Percentiles rank a stretch among this genome's conserved stretches.
phyloP scores from a whole-genome alignment of 2,888 invertebrate species.

The Diarsia dahlii region DNA sequence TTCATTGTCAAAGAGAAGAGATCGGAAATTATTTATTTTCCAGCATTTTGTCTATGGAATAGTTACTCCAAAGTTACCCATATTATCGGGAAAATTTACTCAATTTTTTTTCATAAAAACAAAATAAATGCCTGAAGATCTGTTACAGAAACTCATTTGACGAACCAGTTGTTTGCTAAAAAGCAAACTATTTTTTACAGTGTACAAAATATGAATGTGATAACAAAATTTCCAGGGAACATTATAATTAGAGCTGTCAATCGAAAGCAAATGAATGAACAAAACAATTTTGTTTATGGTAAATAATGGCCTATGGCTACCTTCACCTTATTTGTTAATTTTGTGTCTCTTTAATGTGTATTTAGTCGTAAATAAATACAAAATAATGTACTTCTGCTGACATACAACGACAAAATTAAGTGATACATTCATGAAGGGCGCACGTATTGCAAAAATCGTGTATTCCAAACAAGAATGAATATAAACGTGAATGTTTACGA shows the following conservation, averaged over 20 bases:
- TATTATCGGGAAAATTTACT: neutral
- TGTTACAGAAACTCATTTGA: rapidly evolving
- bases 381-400: slow-evolving; percentile 32
- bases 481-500: slow-evolving; percentile 77
- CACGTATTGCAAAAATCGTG: slow-evolving; percentile 25
- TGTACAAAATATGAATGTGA: too few species aligned
- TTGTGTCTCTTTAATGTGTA: slow-evolving; percentile 59
- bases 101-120: neutral
- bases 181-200: rapidly evolving
- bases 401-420: slow-evolving; percentile 9
- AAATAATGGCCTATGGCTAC: slow-evolving; percentile 65
- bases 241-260: neutral
- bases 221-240: neutral
- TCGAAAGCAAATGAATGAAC: neutral
- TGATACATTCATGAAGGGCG: slow-evolving; percentile 43
- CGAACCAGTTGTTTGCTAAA: neutral
- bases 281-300: slow-evolving; percentile 48
- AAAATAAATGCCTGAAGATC: neutral
- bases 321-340: slow-evolving; percentile 52
- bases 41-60: slow-evolving; percentile 29
- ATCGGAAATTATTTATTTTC: neutral
- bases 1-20: too few species aligned
- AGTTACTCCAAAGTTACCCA: neutral
- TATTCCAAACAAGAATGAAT: slow-evolving; percentile 69
- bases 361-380: slow-evolving; percentile 59